A percentile compares a stretch with the other conserved stretches of the same genome.
Conservation (phyloP, 1,140 invertebrate species). For the Agrilus planipennis region DNA sequence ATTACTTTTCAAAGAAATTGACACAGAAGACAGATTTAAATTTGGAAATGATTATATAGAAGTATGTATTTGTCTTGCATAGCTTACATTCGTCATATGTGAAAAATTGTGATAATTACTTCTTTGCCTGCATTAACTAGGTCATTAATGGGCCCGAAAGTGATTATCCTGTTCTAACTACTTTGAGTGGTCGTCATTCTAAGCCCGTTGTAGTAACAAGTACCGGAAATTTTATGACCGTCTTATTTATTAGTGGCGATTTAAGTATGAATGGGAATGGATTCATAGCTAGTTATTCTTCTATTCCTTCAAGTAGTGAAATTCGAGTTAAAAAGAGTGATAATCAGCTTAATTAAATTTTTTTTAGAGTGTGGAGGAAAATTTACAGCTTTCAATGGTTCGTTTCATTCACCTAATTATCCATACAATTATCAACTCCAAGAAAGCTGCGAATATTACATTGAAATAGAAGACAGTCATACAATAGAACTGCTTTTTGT, state of each 20-base stretch:
- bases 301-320: slow-evolving; percentile 38
- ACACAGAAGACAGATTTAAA: slow-evolving; percentile 45
- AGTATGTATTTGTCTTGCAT: too few species aligned
- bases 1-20: slow-evolving; percentile 54
- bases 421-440: slow-evolving; percentile 57
- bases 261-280: slow-evolving; percentile 40
- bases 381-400: slow-evolving; percentile 34
- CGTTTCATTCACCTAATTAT: slow-evolving; percentile 61
- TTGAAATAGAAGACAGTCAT: slow-evolving; percentile 56
- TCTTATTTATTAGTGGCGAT: slow-evolving; percentile 54
- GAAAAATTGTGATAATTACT: slow-evolving; percentile 1
- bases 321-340: too few species aligned
- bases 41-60: slow-evolving; percentile 57
- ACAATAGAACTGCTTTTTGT: slow-evolving; percentile 44
- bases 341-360: too few species aligned
- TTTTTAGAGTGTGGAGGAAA: slow-evolving; percentile 43
- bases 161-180: slow-evolving; percentile 42
- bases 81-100: not conserved
- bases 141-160: slow-evolving; percentile 53
- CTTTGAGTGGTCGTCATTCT: slow-evolving; percentile 40
- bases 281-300: slow-evolving; percentile 47
- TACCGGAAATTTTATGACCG: slow-evolving; percentile 52
- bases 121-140: slow-evolving; percentile 27
- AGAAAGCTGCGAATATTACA: slow-evolving; percentile 59
- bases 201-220: slow-evolving; percentile 39